Evolutionary conservation across 2,797 vertebrate species (phyloP).

Genomic region (Dromococcyx pavoninus): DNA sequence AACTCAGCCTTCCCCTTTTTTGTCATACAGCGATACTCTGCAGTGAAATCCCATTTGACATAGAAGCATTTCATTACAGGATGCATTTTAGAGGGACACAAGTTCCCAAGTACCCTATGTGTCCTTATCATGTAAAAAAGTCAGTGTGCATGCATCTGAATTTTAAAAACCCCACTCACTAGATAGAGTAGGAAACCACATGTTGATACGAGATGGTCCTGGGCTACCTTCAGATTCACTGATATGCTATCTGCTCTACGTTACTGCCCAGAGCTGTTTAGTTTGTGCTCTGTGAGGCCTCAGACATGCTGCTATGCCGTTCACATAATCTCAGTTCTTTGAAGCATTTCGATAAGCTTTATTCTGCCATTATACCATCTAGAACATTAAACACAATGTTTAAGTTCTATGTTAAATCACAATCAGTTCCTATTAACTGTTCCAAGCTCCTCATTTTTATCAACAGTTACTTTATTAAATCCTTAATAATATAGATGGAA

Average conservation of each 20-base stretch:
- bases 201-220: neutral
- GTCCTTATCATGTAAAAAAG: conserved; percentile 42
- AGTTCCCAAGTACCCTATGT: neutral
- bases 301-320: neutral
- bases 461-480: conserved; percentile 84
- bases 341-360: conserved; percentile 64
- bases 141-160: conserved; percentile 44
- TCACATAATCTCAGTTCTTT: conserved; percentile 32
- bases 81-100: conserved; percentile 42
- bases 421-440: conserved; percentile 75
- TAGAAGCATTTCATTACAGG: conserved; percentile 52
- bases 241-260: neutral
- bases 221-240: conserved; percentile 19
- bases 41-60: conserved; percentile 60
- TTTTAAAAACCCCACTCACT: conserved; percentile 48
- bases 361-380: conserved; percentile 72
- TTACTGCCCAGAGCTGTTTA: neutral
- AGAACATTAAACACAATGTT: conserved; percentile 76
- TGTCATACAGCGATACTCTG: neutral
- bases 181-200: conserved; percentile 10
- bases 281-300: neutral
- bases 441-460: conserved; percentile 77
- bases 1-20: conserved; percentile 53
- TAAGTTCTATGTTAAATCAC: conserved; percentile 75
- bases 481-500: conserved; percentile 85